Conservation (phyloP, 2,113 vertebrate genomes). For the Alces alces region DNA sequence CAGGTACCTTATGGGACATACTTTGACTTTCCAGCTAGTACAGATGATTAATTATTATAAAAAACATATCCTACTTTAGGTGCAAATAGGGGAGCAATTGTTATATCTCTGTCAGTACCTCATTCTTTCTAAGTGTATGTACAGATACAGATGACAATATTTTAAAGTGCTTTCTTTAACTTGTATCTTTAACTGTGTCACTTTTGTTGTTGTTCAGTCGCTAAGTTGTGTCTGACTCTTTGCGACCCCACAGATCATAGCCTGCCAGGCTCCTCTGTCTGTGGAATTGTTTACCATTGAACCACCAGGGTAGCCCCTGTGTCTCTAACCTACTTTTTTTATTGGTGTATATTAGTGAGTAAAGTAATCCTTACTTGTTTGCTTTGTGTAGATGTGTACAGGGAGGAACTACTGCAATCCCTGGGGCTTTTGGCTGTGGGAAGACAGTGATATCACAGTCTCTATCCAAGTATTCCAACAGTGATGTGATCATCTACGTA, state of each 20-base stretch:
- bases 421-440: conserved; percentile 96
- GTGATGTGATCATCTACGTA: conserved; percentile 97
- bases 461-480: conserved; percentile 98
- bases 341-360: not conserved
- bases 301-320: not conserved
- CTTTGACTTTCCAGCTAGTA: not conserved
- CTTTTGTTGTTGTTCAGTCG: not conserved
- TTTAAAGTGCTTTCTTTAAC: not conserved
- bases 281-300: not conserved
- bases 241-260: not conserved
- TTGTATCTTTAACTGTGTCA: conserved; percentile 5
- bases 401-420: conserved; percentile 97
- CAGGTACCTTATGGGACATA: not conserved
- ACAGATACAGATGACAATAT: not conserved
- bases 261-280: not conserved
- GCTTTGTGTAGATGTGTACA: conserved; percentile 91
- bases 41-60: not conserved
- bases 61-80: not conserved
- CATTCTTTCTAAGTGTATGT: not conserved
- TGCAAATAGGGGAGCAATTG: not conserved
- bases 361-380: conserved; percentile 43
- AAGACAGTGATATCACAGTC: conserved; percentile 99
- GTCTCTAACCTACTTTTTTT: not conserved
- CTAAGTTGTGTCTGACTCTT: not conserved
- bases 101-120: not conserved